Evolutionary conservation across 2,113 vertebrate genomes (phyloP).

Genomic region (Acrocephalus kingi): DNA sequence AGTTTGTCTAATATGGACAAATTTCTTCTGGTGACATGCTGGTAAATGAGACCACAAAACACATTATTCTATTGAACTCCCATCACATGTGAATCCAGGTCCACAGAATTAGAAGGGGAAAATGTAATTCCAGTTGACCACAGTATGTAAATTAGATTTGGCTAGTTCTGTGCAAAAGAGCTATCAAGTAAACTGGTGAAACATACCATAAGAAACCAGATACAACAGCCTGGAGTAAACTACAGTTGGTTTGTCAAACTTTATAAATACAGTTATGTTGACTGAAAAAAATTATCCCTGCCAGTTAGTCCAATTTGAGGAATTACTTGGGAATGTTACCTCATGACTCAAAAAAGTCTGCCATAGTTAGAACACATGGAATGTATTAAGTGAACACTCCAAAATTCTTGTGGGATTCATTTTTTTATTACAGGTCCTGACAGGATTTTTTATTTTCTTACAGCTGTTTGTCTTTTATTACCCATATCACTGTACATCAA

Average conservation of each 20-base stretch:
- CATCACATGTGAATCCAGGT: conserved; percentile 8
- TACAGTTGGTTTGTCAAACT: conserved; percentile 61
- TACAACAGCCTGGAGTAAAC: conserved; percentile 60
- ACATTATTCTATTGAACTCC: conserved; percentile 40
- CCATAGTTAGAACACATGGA: conserved; percentile 37
- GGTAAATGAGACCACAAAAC: conserved; percentile 41
- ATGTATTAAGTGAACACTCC: conserved; percentile 35
- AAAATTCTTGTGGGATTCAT: conserved; percentile 25
- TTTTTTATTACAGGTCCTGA: conserved; percentile 19
- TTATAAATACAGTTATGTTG: conserved; percentile 56
- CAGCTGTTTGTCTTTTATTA: background rate
- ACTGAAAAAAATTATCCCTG: conserved; percentile 64
- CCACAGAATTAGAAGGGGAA: conserved; percentile 29
- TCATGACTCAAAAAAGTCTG: conserved; percentile 38
- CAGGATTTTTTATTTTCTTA: background rate
- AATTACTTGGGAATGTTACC: conserved; percentile 57
- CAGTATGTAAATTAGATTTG: conserved; percentile 67
- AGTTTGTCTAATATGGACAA: conserved; percentile 29
- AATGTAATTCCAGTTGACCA: conserved; percentile 47
- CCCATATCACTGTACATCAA: background rate
- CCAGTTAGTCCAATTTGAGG: conserved; percentile 51
- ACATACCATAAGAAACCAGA: conserved; percentile 53
- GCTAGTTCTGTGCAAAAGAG: conserved; percentile 44
- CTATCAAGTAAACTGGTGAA: conserved; percentile 66
- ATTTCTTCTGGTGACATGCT: conserved; percentile 19